Base-by-base conservation (phyloP, 1,140 invertebrate genomes). In the Matsumurasca onukii region DNA sequence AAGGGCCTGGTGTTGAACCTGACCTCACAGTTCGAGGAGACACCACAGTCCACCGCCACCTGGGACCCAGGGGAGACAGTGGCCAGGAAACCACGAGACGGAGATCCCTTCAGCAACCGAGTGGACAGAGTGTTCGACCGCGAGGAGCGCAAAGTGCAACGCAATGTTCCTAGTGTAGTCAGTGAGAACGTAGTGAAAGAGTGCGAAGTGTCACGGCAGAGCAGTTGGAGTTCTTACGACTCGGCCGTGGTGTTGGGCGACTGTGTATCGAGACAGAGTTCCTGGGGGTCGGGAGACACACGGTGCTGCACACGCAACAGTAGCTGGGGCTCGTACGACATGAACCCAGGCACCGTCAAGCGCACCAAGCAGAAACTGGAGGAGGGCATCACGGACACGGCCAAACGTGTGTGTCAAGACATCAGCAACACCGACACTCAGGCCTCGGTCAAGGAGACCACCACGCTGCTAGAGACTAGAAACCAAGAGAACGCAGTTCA, bases 151-250 rank as follows among this genome's bases (percentile, higher is more conserved):
- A 84, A 83, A 76, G 83, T 78, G 69, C 77, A 80, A 59, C 9
- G 67, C 17, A 68, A 49, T 45, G 67, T 68, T 31, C 67, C 67
- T 30, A 62, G 67, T 68, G 67, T 68, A 15, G 67, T 68, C 1
- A 68, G 57, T 1, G 67, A 68, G 30, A 59, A 68, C n/a, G 55
- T 24, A 13, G 31, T 34, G 2, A 68, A 30, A 22, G 66, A 68
- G 24, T 39, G 66, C 61, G 67, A 68, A 39, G 57, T 68, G 20
- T 68, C 67, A 27, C 31, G 67, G 15, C 67, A 68, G 57, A 68
- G 67, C 77, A 92, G 90, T 1, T 91, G 89, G 88, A 91, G 89
- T 75, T 91, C 89, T 24, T 90, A 88, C 78, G 89, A 91, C 77
- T 91, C 88, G 76, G 89, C 89, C 17, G 86, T 89, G 9, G 86